These are phyloP conservation scores for Alectoris magna DNA, from an alignment of 2,797 vertebrate species.

Conservation along the genomic window DNA sequence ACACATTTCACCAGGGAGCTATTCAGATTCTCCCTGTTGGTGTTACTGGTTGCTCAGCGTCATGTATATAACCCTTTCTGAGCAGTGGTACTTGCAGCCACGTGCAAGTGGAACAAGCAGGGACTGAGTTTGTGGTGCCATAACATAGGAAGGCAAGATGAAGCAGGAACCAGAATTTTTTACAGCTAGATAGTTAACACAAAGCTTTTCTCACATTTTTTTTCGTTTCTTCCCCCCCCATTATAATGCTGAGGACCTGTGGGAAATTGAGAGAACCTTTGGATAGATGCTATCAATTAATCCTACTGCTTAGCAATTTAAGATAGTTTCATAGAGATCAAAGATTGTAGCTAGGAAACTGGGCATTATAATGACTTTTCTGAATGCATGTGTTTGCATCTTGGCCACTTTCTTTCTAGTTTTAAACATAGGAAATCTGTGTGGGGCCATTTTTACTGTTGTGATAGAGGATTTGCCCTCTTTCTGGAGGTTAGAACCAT, in stretches of 20 bases:
- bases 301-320: not conserved
- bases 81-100: not conserved
- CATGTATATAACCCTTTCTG: rapidly evolving
- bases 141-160: not conserved
- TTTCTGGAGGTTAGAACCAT: conserved; percentile 4
- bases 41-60: not conserved
- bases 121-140: not conserved
- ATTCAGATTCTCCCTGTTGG: not conserved
- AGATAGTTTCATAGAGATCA: conserved; percentile 9
- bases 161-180: not conserved
- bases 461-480: not conserved
- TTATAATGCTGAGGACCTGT: not conserved
- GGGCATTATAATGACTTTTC: not conserved
- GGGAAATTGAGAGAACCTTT: not conserved
- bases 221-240: rapidly evolving
- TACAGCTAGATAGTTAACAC: not conserved
- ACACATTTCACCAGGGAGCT: not conserved
- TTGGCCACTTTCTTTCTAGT: not conserved
- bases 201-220: not conserved
- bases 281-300: conserved; percentile 18
- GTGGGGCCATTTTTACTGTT: not conserved
- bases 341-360: conserved; percentile 16
- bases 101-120: not conserved
- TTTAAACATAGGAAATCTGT: not conserved
- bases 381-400: not conserved